These are phyloP conservation scores for Megalurothrips usitatus DNA, from an alignment of 2,888 invertebrate genomes.

Conservation along the genomic window DNA sequence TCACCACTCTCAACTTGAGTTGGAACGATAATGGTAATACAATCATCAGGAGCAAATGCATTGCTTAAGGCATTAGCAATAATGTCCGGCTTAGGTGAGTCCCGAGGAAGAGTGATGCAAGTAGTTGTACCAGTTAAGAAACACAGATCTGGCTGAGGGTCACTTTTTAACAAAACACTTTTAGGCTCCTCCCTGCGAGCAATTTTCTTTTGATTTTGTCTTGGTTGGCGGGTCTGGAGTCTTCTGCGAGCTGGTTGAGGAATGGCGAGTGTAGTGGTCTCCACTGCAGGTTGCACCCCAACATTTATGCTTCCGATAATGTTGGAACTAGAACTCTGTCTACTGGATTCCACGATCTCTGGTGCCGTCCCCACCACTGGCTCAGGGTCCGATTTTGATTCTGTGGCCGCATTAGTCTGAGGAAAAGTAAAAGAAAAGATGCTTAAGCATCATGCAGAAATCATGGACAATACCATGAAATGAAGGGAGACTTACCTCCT, in stretches of 20 bases:
- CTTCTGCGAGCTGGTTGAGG: background rate
- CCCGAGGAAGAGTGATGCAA: background rate
- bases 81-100: background rate
- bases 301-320: conserved; percentile 27
- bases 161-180: background rate
- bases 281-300: background rate
- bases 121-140: background rate
- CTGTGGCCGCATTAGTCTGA: conserved; percentile 39
- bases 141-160: background rate
- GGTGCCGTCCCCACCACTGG: conserved; percentile 84
- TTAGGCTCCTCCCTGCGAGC: background rate
- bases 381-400: conserved; percentile 49
- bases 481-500: background rate
- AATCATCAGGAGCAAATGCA: background rate
- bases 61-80: background rate
- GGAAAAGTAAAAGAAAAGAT: background rate
- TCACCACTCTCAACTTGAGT: background rate
- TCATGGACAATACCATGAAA: too few relatives aligned
- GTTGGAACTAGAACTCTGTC: conserved; percentile 44
- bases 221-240: background rate
- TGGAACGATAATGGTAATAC: conserved; percentile 1
- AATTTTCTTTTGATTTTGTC: background rate
- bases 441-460: background rate
- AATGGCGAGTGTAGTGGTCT: background rate
- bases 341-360: conserved; percentile 78